Conservation (phyloP, 2,113 vertebrate genomes). For the Naja naja region DNA sequence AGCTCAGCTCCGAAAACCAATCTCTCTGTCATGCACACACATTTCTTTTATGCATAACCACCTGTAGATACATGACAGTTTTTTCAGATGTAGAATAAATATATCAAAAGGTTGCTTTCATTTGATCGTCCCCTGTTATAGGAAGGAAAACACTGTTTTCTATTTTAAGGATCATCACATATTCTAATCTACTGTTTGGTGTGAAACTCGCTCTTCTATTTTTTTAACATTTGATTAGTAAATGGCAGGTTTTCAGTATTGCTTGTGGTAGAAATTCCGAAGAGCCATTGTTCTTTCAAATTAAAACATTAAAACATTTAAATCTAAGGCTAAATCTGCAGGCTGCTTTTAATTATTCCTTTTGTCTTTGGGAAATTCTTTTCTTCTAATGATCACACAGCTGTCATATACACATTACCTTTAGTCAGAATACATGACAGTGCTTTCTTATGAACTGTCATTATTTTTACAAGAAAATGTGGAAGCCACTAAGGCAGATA, state of each 20-base stretch:
- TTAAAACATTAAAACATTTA: slow-evolving; percentile 77
- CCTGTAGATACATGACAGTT: not conserved
- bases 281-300: slow-evolving; percentile 73
- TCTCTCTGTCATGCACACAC: not conserved
- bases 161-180: slow-evolving; percentile 51
- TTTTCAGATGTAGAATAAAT: not conserved
- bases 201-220: slow-evolving; percentile 48
- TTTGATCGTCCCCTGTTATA: slow-evolving; percentile 14
- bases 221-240: slow-evolving; percentile 51
- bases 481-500: slow-evolving; percentile 51
- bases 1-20: not conserved
- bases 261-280: slow-evolving; percentile 57
- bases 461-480: slow-evolving; percentile 49
- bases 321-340: slow-evolving; percentile 67
- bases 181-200: slow-evolving; percentile 53
- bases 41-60: not conserved
- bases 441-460: slow-evolving; percentile 62
- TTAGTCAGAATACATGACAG: slow-evolving; percentile 53
- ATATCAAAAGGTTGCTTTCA: slow-evolving; percentile 4
- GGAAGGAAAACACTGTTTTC: not conserved
- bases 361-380: slow-evolving; percentile 68
- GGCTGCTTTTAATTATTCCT: slow-evolving; percentile 70
- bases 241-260: slow-evolving; percentile 68
- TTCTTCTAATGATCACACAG: slow-evolving; percentile 57
- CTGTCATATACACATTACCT: slow-evolving; percentile 67